These are phyloP conservation scores for Orius insidiosus DNA, from an alignment of 1,140 invertebrate genomes.

Conservation along the genomic window DNA sequence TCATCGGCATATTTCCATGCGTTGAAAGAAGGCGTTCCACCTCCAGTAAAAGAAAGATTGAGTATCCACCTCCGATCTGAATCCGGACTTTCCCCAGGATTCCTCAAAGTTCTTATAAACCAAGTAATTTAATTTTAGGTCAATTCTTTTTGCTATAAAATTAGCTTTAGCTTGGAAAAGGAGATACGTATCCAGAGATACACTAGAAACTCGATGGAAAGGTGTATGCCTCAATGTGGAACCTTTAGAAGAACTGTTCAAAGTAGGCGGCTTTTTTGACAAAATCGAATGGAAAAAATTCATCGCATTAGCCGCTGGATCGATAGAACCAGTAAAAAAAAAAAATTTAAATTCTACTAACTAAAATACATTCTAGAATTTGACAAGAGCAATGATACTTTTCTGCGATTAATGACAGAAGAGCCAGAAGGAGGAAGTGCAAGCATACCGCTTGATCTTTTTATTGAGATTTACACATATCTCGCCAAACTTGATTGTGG, in stretches of 20 bases:
- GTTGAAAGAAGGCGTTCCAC: slow-evolving; percentile 37
- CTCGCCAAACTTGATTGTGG: slow-evolving; percentile 17
- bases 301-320: slow-evolving; percentile 45
- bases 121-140: slow-evolving; percentile 35
- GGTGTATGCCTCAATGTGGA: slow-evolving; percentile 41
- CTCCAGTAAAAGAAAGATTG: slow-evolving; percentile 64
- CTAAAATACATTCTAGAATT: slow-evolving; percentile 32
- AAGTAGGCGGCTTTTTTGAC: slow-evolving; percentile 35
- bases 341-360: not conserved
- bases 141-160: slow-evolving; percentile 4
- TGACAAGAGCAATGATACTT: slow-evolving; percentile 59
- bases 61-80: slow-evolving; percentile 42
- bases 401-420: slow-evolving; percentile 63
- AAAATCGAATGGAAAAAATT: slow-evolving; percentile 38
- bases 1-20: slow-evolving; percentile 62
- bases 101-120: slow-evolving; percentile 54
- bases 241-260: slow-evolving; percentile 37
- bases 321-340: slow-evolving; percentile 36
- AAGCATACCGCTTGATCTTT: slow-evolving; percentile 37
- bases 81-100: slow-evolving; percentile 54
- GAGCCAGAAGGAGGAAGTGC: slow-evolving; percentile 65
- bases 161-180: slow-evolving; percentile 30
- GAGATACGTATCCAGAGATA: slow-evolving; percentile 24
- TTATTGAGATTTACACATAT: slow-evolving; percentile 14
- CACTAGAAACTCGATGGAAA: slow-evolving; percentile 39